A percentile compares a stretch with the other conserved stretches of the same genome.
Conservation (phyloP, 1,140 invertebrate genomes). For the Zaprionus kolodkinae region DNA sequence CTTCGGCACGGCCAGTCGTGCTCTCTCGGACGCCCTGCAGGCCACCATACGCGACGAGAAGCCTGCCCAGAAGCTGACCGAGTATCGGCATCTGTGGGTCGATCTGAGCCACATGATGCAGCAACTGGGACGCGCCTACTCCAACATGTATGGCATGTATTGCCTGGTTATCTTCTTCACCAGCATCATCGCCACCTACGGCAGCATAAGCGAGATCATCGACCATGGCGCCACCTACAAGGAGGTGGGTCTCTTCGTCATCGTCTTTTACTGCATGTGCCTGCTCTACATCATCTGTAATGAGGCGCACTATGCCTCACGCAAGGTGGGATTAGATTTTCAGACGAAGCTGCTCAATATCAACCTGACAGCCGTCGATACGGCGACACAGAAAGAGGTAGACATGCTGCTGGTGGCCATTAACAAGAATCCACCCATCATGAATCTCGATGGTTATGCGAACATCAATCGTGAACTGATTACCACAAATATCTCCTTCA, state of each 20-base stretch:
- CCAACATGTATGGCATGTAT: conserved; percentile 89
- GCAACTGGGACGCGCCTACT: conserved; percentile 88
- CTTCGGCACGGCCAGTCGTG: conserved; percentile 87
- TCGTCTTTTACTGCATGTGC: conserved; percentile 88
- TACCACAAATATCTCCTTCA: conserved; percentile 87
- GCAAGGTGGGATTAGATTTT: conserved; percentile 88
- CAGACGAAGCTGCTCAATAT: conserved; percentile 87
- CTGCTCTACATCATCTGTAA: conserved; percentile 89
- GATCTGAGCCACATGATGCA: conserved; percentile 90
- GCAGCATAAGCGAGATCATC: conserved; percentile 88
- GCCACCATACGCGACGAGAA: conserved; percentile 86
- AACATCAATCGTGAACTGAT: conserved; percentile 89
- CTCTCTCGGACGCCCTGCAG: conserved; percentile 86
- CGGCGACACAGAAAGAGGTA: conserved; percentile 87
- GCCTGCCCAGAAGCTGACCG: conserved; percentile 87
- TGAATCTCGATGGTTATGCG: conserved; percentile 89
- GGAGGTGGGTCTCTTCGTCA: conserved; percentile 88
- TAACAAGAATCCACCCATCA: conserved; percentile 88
- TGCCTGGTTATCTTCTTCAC: conserved; percentile 89
- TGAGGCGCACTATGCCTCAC: conserved; percentile 88
- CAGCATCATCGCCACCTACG: conserved; percentile 88
- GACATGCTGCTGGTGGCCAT: conserved; percentile 90
- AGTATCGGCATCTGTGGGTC: conserved; percentile 88
- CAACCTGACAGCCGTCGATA: conserved; percentile 87
- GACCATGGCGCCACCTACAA: conserved; percentile 89